Evolutionary conservation across 2,888 invertebrate species (phyloP).

Genomic region (Neoaliturus tenellus): DNA sequence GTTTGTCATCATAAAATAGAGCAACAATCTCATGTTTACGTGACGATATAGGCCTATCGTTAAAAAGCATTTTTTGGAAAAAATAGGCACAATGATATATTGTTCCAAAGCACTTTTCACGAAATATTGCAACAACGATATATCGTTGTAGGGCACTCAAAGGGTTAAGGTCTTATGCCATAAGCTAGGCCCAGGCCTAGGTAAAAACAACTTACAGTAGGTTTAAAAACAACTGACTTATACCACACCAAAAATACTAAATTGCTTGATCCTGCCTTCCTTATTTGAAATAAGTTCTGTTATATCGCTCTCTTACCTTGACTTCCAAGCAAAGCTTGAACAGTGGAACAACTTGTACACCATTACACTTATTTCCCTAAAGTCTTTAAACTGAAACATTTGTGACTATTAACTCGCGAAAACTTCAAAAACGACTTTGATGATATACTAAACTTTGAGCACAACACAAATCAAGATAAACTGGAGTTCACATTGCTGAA

Average conservation of each 20-base stretch:
- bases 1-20: too few species aligned
- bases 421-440: slow-evolving; percentile 60
- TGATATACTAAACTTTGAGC: slow-evolving; percentile 60
- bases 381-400: slow-evolving; percentile 61
- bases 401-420: slow-evolving; percentile 62
- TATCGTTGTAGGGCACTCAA: too few species aligned
- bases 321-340: slow-evolving; percentile 64
- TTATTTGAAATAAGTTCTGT: slow-evolving; percentile 53
- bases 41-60: too few species aligned
- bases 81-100: too few species aligned
- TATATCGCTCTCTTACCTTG: slow-evolving; percentile 64
- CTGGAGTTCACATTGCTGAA: slow-evolving; percentile 62
- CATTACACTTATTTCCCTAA: slow-evolving; percentile 60
- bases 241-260: slow-evolving; percentile 23
- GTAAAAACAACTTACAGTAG: too few species aligned
- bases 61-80: too few species aligned
- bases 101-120: too few species aligned
- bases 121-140: too few species aligned
- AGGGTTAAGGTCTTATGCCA: too few species aligned
- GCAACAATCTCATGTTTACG: too few species aligned
- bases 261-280: slow-evolving; percentile 46
- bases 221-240: too few species aligned
- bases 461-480: slow-evolving; percentile 64
- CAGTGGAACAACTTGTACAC: slow-evolving; percentile 62
- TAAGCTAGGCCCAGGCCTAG: too few species aligned